Evolutionary conservation across 1,140 invertebrate genomes (phyloP), one percentile per base, ranked within the genome.

Genomic region (Xylocopa sonorina): DNA sequence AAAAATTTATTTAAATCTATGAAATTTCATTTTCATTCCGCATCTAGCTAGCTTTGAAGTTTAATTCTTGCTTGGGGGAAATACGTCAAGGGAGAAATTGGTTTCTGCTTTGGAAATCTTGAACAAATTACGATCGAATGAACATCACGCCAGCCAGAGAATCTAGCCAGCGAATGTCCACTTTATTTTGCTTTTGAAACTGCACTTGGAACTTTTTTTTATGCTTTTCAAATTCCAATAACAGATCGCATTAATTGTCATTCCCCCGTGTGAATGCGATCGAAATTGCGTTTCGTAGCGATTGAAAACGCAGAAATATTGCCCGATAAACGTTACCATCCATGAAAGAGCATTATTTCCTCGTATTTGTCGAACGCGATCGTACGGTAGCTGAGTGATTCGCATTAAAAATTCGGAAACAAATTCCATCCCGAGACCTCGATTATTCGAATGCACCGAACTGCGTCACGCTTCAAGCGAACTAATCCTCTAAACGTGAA

Each of bases 231-330:
- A 32, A n/a, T n/a, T 53, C 41, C 38, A 55, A 27, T 18, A 4
- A 16, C 21, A 9, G n/a, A 34, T 34, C 50, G 21, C 34, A 21
- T 67, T n/a, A n/a, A n/a, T 76, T 46, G 46, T 48, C 62, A 34
- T 67, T 57, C 73, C 34, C 43, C 18, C 50, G 38, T 5, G 3
- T 9, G 50, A 53, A 46, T 38, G 38, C 27, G 38, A 53, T 66
- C 51, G 62, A 57, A 67, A 76, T 76, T 34, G 51, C 62, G 43
- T 75, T 75, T 34, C 24, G 21, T 43, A 18, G 60, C 34, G 7
- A 32, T 43, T 5, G 5, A 55, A 34, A 66, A 24, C 27, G 5
- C 1, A 4, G 32, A 43, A 66, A 64, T 75, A 75, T 66, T 43
- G 41, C 48, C 55, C n/a, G n/a, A 2, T 7, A 18, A 43, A 9